Percentiles rank a stretch among this genome's conserved stretches.
phyloP scores from a whole-genome alignment of 2,888 invertebrate species.

The Eueremaeus valkanovi region DNA sequence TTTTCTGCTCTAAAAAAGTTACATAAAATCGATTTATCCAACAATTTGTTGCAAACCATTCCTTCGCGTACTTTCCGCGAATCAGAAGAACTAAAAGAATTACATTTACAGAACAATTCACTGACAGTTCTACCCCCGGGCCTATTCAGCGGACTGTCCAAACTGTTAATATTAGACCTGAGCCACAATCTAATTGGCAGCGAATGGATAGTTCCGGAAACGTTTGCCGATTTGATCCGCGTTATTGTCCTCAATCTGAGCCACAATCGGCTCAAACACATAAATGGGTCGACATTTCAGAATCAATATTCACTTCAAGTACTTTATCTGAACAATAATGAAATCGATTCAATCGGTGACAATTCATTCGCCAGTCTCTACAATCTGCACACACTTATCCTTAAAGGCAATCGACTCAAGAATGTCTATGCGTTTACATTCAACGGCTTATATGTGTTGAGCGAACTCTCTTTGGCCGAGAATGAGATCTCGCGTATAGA shows the following conservation, averaged over 20 bases:
- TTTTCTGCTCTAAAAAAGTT: slow-evolving; percentile 72
- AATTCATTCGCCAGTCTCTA: slow-evolving; percentile 87
- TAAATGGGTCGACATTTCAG: slow-evolving; percentile 77
- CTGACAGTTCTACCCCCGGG: slow-evolving; percentile 78
- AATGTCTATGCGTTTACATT: slow-evolving; percentile 79
- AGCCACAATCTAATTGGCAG: slow-evolving; percentile 69
- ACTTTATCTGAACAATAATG: slow-evolving; percentile 77
- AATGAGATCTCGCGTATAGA: slow-evolving; percentile 78
- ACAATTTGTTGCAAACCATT: slow-evolving; percentile 73
- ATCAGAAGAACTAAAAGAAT: slow-evolving; percentile 73
- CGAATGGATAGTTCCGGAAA: slow-evolving; percentile 76
- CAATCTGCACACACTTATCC: slow-evolving; percentile 79
- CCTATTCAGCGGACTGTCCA: slow-evolving; percentile 59
- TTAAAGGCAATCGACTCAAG: slow-evolving; percentile 78
- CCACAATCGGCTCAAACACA: slow-evolving; percentile 71
- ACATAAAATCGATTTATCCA: slow-evolving; percentile 76
- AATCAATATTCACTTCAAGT: slow-evolving; percentile 80
- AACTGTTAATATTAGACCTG: slow-evolving; percentile 62
- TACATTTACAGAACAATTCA: slow-evolving; percentile 85
- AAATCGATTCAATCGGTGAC: slow-evolving; percentile 74
- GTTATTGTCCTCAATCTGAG: slow-evolving; percentile 80
- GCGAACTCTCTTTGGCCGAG: slow-evolving; percentile 76
- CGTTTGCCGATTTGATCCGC: slow-evolving; percentile 80
- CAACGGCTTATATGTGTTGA: slow-evolving; percentile 81
- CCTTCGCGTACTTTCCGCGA: slow-evolving; percentile 76